phyloP scores from a whole-genome alignment of 2,888 invertebrate species.

The Nysson spinosus region DNA sequence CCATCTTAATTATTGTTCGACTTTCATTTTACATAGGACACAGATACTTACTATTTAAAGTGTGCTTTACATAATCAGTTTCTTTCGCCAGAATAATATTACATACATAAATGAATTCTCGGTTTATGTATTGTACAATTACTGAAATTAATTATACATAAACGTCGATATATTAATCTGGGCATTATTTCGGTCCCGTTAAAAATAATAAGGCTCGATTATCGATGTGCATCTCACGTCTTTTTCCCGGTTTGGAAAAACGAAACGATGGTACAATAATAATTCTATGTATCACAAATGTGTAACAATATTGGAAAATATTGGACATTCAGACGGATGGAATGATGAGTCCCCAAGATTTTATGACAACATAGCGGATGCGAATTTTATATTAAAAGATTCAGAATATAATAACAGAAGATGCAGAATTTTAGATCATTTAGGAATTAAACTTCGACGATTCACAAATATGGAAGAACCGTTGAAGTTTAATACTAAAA shows the following conservation, averaged over 20 bases:
- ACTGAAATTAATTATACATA: constrained; percentile 43
- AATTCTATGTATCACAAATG: constrained; percentile 21
- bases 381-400: constrained; percentile 20
- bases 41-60: constrained; percentile 12
- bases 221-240: background rate
- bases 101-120: constrained; percentile 14
- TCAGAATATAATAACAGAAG: too few relatives aligned
- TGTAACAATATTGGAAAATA: constrained; percentile 17
- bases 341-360: constrained; percentile 40
- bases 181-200: constrained; percentile 8
- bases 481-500: too few relatives aligned
- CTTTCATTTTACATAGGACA: constrained; percentile 2
- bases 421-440: too few relatives aligned
- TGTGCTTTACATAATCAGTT: constrained; percentile 15
- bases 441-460: too few relatives aligned
- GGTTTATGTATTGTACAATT: constrained; percentile 22
- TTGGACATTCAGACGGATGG: constrained; percentile 34
- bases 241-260: background rate
- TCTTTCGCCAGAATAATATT: constrained; percentile 21
- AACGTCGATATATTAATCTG: constrained; percentile 35
- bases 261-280: background rate
- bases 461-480: too few relatives aligned
- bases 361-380: constrained; percentile 31
- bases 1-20: constrained; percentile 13
- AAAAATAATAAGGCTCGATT: too few relatives aligned